Evolutionary conservation across 2,888 invertebrate genomes (phyloP).

Genomic region (Amblyjoppa fuscipennis): DNA sequence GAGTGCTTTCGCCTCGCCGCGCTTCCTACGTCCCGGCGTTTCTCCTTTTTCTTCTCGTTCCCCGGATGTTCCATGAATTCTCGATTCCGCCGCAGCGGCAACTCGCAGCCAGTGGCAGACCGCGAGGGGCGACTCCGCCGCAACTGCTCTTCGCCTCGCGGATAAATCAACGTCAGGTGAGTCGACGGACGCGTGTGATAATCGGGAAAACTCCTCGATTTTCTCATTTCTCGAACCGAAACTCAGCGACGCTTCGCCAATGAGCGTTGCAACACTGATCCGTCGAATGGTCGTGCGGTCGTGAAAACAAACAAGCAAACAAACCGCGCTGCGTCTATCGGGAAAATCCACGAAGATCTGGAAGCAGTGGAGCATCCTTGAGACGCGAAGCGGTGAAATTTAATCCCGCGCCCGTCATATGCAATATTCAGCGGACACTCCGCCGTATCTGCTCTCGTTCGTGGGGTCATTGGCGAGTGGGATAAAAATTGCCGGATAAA

Average conservation of each 20-base stretch:
- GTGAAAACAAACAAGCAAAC: neutral
- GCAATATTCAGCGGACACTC: constrained; percentile 23
- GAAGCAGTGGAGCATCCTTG: neutral
- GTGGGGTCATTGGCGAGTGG: constrained; percentile 25
- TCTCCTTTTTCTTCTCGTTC: constrained; percentile 8
- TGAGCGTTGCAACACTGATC: neutral
- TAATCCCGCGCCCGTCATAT: constrained; percentile 5
- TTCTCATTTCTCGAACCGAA: constrained; percentile 9
- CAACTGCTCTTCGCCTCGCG: neutral
- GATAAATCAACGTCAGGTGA: constrained; percentile 42
- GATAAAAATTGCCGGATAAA: constrained; percentile 32
- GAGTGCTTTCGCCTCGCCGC: constrained; percentile 4
- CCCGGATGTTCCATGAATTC: constrained; percentile 51
- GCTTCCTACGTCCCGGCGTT: constrained; percentile 10
- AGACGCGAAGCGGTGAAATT: constrained; percentile 17
- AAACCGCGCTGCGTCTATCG: neutral
- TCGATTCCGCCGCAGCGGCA: constrained; percentile 24
- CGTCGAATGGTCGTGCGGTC: neutral
- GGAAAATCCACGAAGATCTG: constrained; percentile 5
- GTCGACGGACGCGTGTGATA: constrained; percentile 35
- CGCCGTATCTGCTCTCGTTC: constrained; percentile 3
- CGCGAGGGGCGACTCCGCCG: neutral
- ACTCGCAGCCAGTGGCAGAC: neutral
- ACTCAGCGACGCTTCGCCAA: constrained; percentile 8
- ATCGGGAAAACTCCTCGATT: constrained; percentile 24